Evolutionary conservation across 2,113 vertebrate species (phyloP), one percentile per base, ranked within the genome.

Genomic region (Cardinalis cardinalis): DNA sequence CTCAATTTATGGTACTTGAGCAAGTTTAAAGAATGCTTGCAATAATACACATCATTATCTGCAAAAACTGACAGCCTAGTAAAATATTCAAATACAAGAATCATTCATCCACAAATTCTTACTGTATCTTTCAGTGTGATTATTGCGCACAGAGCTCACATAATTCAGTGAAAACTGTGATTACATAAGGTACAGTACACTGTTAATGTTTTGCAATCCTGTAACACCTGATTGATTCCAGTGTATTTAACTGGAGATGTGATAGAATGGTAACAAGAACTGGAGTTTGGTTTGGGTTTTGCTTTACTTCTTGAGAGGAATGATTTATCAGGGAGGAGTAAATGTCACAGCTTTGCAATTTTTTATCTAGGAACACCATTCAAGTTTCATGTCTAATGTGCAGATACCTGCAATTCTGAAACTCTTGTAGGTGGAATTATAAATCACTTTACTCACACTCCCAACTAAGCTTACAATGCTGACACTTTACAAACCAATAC

Each of bases 361-460:
- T 84, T 84, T 43, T 51, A 59, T 32, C 68, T 84, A 7, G 31
- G 61, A 88, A 26, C 12, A 24, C 31, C 41, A 58, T 80, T 88
- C 8, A 34, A 70, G 46, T 73, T 85, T 75, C 40, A 53, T 10
- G 7, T 40, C 58, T 83, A 49, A 52, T 46, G 32, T 43, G 72
- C 53, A 93, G 43, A 36, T 48, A 80, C 87, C 69, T 75, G 69
- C 66, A 96, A 91, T 55, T 81, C 53, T 94, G 88, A 92, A 90
- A 80, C 49, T 72, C 49, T 77, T 49, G 51, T 41, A 65, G 71
- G 69, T 90, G 63, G 65, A 95, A 94, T 44, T 40, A 72, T 32
- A 71, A 91, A 92, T 20, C 36, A 7, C 36, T 77, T 58, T 66
- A 68, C 38, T 76, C n/a, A 69, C 16, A 52, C 26, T 71, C 40